Evolutionary conservation across 2,797 vertebrate genomes (phyloP), one percentile per base, ranked within the genome.

Genomic region (Cryptoblepharus egeriae): DNA sequence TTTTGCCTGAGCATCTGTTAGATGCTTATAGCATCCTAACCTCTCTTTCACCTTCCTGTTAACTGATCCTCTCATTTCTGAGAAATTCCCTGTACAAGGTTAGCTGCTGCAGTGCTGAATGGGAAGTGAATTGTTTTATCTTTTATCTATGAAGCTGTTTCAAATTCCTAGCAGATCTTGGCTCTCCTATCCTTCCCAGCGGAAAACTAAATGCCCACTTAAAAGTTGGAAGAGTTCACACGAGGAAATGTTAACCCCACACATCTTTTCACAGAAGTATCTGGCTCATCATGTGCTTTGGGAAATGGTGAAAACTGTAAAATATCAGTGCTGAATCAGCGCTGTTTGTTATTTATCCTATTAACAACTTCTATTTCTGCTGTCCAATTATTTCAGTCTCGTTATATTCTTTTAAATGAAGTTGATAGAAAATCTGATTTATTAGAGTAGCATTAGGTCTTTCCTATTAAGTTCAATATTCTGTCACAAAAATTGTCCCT

Each of bases 391-490:
- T 58, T 32, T 22, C 12, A 69, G 49, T 68, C 49, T n/a, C n/a
- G 3, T 9, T 22, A 81, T 78, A 16, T 7, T 1, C 70, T 64
- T 20, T 64, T 72, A 61, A 82, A 13, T 72, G 35, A 63, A 83
- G 2, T 52, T 76, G 1, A 0, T 82, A 58, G 85, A 86, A 4
- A 84, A 80, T 12, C 49, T 0, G 68, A 78, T 55, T 24, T 2
- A 12, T 52, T 83, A 71, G 22, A 1, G 3, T 55, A 32, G 18
- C 22, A 88, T 42, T n/a, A 87, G 79, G 22, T 60, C 22, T 72
- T 83, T 89, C 55, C 20, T 39, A 82, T 63, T 42, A 82, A 75
- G 28, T 37, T 35, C 8, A 61, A 61, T 37, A 69, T 75, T 49
- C n/a, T 67, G 55, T 55, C 20, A 32, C n/a, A 28, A 37, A 37